Percentiles rank a stretch among this genome's conserved stretches.
Conservation (phyloP, 1,140 invertebrate genomes). For the Monomorium pharaonis region DNA sequence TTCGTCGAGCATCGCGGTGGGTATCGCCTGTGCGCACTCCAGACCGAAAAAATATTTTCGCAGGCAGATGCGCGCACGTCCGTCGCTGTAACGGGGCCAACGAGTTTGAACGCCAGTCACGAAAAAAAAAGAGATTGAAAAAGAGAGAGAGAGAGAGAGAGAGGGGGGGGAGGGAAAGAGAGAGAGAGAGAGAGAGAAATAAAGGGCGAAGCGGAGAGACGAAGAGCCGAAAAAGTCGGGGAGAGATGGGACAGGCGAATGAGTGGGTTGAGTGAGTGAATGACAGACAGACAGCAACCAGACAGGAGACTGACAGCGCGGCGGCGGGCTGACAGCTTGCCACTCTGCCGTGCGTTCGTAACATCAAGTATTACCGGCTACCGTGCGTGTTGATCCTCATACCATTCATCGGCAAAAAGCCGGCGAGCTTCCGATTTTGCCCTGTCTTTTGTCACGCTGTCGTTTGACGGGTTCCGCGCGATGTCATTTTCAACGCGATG, state of each 20-base stretch:
- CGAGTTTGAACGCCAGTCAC: constrained; percentile 74
- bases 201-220: constrained; percentile 46
- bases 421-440: constrained; percentile 70
- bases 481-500: constrained; percentile 64
- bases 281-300: constrained; percentile 83
- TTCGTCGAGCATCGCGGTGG: constrained; percentile 53
- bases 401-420: constrained; percentile 80
- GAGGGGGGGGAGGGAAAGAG: constrained; percentile 18
- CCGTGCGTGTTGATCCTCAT: constrained; percentile 81
- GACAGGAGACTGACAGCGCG: constrained; percentile 82
- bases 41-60: constrained; percentile 74
- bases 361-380: constrained; percentile 79
- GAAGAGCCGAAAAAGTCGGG: constrained; percentile 65
- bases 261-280: constrained; percentile 77
- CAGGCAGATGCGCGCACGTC: constrained; percentile 65
- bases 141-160: constrained; percentile 16
- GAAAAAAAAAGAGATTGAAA: constrained; percentile 68
- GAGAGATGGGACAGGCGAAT: constrained; percentile 72
- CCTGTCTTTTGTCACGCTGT: constrained; percentile 57
- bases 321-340: constrained; percentile 81
- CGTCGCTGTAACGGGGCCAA: constrained; percentile 72
- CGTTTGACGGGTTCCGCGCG: constrained; percentile 54
- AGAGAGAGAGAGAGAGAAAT: constrained; percentile 29
- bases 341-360: constrained; percentile 76
- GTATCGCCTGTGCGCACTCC: constrained; percentile 38